A percentile compares a stretch with the other conserved stretches of the same genome.
Evolutionary conservation across 2,797 vertebrate species (phyloP).

Genomic region (Pipistrellus kuhlii): DNA sequence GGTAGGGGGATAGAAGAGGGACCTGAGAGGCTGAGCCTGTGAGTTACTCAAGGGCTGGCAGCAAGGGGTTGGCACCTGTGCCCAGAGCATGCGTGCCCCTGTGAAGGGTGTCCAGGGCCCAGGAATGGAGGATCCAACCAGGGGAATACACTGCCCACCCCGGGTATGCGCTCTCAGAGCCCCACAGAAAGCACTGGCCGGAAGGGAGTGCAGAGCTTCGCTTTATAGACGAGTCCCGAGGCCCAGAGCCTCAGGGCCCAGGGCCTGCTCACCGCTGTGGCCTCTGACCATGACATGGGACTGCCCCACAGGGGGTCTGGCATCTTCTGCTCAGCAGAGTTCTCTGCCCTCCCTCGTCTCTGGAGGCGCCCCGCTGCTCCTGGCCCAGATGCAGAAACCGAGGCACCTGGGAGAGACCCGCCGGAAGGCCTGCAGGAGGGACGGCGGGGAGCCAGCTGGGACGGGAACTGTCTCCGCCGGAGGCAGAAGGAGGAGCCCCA

Average conservation of each 20-base stretch:
- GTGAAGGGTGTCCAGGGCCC: neutral
- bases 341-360: neutral
- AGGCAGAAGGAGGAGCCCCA: neutral
- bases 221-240: neutral
- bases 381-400: neutral
- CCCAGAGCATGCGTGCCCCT: neutral
- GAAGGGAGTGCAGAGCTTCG: neutral
- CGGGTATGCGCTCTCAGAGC: neutral
- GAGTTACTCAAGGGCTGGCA: neutral
- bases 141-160: neutral
- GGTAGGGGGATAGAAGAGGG: too few relatives aligned
- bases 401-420: neutral
- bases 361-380: neutral
- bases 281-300: neutral
- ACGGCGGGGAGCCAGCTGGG: neutral
- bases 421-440: neutral
- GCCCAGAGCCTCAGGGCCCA: neutral
- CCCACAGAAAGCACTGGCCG: neutral
- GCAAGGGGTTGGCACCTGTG: too few relatives aligned
- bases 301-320: neutral
- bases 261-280: neutral
- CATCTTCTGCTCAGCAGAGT: neutral
- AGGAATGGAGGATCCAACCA: fast-evolving
- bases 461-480: neutral
- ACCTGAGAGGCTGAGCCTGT: neutral